phyloP scores from a whole-genome alignment of 2,113 vertebrate species.

The Rostratula benghalensis region DNA sequence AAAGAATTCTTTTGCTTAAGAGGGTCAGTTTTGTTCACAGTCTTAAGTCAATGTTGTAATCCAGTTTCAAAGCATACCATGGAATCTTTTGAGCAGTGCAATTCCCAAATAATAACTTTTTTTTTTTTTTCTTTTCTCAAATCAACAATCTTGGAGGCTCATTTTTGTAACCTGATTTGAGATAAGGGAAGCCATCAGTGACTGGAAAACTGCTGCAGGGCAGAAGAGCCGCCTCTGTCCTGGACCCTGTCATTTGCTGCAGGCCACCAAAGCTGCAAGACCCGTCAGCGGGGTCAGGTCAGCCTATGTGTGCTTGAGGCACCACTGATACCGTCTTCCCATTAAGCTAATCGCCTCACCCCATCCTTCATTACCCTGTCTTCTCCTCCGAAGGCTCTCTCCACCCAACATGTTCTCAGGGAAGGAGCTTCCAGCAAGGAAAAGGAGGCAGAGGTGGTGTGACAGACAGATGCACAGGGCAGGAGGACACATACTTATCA shows the following conservation, averaged over 20 bases:
- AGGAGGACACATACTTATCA: fast-evolving
- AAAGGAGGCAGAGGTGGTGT: not conserved
- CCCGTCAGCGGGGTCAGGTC: fast-evolving
- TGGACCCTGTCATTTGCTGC: fast-evolving
- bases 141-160: not conserved
- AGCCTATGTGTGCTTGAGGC: not conserved
- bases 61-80: not conserved
- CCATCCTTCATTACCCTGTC: not conserved
- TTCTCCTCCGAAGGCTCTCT: not conserved
- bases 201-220: not conserved
- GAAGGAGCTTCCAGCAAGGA: not conserved
- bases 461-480: not conserved
- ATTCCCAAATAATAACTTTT: not conserved
- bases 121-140: not conserved
- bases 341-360: not conserved
- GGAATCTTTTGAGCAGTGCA: not conserved
- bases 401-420: not conserved
- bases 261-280: not conserved
- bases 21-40: not conserved
- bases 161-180: not conserved
- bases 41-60: not conserved
- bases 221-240: not conserved
- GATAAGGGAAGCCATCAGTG: not conserved
- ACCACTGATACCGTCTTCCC: not conserved
- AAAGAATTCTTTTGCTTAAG: not conserved